These are phyloP conservation scores for Lepidonotus clava DNA, from an alignment of 2,888 invertebrate species.

Conservation along the genomic window DNA sequence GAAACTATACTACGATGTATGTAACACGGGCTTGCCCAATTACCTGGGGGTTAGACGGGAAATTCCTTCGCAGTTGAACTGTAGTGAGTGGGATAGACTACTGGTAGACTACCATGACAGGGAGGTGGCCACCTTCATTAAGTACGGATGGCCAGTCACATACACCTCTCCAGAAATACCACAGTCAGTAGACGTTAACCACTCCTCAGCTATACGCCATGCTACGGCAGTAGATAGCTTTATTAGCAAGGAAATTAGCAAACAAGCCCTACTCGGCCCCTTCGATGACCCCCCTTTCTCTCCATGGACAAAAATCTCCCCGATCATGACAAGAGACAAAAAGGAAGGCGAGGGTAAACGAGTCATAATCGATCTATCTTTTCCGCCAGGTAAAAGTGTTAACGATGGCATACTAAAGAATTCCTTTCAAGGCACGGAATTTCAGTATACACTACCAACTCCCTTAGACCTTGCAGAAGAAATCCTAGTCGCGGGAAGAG, in stretches of 20 bases:
- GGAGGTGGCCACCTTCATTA: neutral
- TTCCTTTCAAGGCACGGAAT: neutral
- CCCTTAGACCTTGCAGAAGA: neutral
- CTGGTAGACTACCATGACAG: conserved; percentile 12
- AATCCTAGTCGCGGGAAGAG: neutral
- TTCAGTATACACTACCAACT: neutral
- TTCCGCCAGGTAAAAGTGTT: neutral
- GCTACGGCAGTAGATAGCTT: neutral
- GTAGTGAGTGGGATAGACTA: too few species aligned
- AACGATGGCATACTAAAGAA: neutral
- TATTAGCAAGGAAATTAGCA: neutral
- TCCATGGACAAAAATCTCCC: neutral
- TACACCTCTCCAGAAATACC: neutral
- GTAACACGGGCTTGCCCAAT: too few species aligned
- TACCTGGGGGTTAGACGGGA: too few species aligned
- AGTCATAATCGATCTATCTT: neutral
- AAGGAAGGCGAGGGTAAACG: neutral
- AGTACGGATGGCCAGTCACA: neutral
- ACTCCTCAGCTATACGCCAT: neutral
- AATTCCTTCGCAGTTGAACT: too few species aligned
- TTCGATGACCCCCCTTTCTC: neutral
- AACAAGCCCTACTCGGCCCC: neutral
- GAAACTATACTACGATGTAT: too few species aligned
- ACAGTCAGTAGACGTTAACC: neutral
- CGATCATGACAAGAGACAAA: neutral